These are phyloP conservation scores for Cotesia chilonis DNA, from an alignment of 1,140 invertebrate genomes.

Conservation along the genomic window DNA sequence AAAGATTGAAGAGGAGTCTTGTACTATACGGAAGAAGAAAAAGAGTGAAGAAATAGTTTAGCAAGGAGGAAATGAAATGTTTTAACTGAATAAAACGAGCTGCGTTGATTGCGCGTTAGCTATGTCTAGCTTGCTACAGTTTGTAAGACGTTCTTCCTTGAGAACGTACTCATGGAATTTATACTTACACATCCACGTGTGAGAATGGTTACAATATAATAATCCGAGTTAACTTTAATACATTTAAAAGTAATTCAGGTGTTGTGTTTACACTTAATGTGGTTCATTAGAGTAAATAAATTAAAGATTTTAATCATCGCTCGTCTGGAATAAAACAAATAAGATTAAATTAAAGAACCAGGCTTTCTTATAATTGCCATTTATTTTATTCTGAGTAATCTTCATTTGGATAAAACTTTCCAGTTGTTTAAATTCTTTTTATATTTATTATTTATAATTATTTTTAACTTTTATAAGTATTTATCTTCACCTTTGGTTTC, in stretches of 20 bases:
- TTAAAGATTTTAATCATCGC: too few species aligned
- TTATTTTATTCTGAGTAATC: too few species aligned
- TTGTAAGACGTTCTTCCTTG: slow-evolving; percentile 45
- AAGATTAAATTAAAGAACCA: too few species aligned
- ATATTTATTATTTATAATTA: background rate
- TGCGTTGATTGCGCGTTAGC: slow-evolving; percentile 14
- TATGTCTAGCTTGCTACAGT: background rate
- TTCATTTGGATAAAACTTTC: too few species aligned
- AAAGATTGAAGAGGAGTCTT: too few species aligned
- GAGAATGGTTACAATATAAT: slow-evolving; percentile 49
- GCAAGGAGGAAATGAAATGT: slow-evolving; percentile 12
- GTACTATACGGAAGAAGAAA: background rate
- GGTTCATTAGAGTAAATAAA: too few species aligned
- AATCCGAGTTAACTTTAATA: background rate
- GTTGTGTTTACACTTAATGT: too few species aligned
- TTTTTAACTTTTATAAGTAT: background rate
- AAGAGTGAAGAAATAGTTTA: background rate
- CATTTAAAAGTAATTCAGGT: background rate
- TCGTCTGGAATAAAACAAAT: too few species aligned
- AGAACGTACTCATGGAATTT: slow-evolving; percentile 50
- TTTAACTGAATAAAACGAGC: background rate
- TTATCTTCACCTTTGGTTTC: slow-evolving; percentile 35
- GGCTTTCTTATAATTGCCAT: too few species aligned
- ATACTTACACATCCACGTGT: slow-evolving; percentile 34
- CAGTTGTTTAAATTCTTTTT: too few species aligned